phyloP scores from a whole-genome alignment of 2,888 invertebrate species.

The Siphlonurus alternatus region DNA sequence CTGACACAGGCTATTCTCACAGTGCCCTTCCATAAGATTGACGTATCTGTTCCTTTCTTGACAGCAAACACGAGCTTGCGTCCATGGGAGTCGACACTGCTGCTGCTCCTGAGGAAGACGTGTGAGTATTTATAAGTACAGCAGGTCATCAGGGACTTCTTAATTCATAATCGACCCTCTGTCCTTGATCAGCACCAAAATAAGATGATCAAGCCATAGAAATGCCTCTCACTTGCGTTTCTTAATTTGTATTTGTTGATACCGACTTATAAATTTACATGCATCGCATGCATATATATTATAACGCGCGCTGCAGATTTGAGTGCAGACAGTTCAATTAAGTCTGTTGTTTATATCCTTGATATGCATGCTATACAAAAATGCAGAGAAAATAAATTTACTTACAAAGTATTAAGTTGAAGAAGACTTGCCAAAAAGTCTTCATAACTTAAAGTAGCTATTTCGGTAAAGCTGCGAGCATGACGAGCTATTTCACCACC shows the following conservation, averaged over 20 bases:
- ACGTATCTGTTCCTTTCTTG: constrained; percentile 42
- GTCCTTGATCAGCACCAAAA: too few species aligned
- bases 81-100: constrained; percentile 40
- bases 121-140: constrained; percentile 6
- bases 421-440: constrained; percentile 38
- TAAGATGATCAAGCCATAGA: not conserved
- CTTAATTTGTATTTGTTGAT: too few species aligned
- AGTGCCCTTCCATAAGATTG: constrained; percentile 50
- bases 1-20: constrained; percentile 47
- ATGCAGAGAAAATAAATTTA: constrained; percentile 10
- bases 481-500: constrained; percentile 22
- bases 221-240: not conserved
- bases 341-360: not conserved
- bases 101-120: constrained; percentile 36
- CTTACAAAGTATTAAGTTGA: constrained; percentile 44
- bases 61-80: constrained; percentile 46
- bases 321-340: not conserved
- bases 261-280: too few species aligned
- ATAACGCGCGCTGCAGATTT: too few species aligned
- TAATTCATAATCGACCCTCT: too few species aligned
- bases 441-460: constrained; percentile 33
- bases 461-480: constrained; percentile 27
- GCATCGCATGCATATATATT: too few species aligned
- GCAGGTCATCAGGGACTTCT: not conserved
- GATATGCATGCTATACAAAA: not conserved